Conservation (phyloP, 2,888 invertebrate species). For the Phaedon cochleariae region DNA sequence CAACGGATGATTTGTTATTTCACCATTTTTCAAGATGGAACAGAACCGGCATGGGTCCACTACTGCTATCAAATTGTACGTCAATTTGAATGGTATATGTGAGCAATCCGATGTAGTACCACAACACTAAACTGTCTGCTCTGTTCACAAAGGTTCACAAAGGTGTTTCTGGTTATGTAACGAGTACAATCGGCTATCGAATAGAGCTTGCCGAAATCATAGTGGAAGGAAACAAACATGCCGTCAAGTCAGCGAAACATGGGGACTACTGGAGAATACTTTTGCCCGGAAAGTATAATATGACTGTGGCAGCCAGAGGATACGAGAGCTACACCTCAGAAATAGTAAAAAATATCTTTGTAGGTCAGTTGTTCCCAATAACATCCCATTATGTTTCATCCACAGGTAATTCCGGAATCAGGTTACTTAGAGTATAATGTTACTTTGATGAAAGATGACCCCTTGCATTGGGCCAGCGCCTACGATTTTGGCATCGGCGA, state of each 20-base stretch:
- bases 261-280: slow-evolving; percentile 96
- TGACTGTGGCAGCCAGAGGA: slow-evolving; percentile 78
- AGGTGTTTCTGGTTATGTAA: slow-evolving; percentile 86
- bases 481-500: slow-evolving; percentile 78
- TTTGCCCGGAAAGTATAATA: slow-evolving; percentile 83
- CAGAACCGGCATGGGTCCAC: too few relatives aligned
- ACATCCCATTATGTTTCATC: too few relatives aligned
- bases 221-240: slow-evolving; percentile 79
- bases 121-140: too few relatives aligned
- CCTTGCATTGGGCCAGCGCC: slow-evolving; percentile 83
- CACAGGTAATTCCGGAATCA: slow-evolving; percentile 65
- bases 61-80: too few relatives aligned
- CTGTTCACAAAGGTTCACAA: too few relatives aligned
- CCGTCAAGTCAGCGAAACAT: slow-evolving; percentile 70
- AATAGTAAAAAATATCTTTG: slow-evolving; percentile 58
- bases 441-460: slow-evolving; percentile 81
- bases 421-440: slow-evolving; percentile 76
- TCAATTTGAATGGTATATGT: too few relatives aligned
- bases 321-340: slow-evolving; percentile 71
- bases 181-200: slow-evolving; percentile 80
- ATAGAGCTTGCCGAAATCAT: slow-evolving; percentile 78
- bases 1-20: too few relatives aligned
- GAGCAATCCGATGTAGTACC: too few relatives aligned
- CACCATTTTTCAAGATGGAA: too few relatives aligned
- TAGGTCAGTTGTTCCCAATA: too few relatives aligned